Percentiles rank a stretch among this genome's conserved stretches.
phyloP scores from a whole-genome alignment of 2,797 vertebrate species.

The Chromis chromis region DNA sequence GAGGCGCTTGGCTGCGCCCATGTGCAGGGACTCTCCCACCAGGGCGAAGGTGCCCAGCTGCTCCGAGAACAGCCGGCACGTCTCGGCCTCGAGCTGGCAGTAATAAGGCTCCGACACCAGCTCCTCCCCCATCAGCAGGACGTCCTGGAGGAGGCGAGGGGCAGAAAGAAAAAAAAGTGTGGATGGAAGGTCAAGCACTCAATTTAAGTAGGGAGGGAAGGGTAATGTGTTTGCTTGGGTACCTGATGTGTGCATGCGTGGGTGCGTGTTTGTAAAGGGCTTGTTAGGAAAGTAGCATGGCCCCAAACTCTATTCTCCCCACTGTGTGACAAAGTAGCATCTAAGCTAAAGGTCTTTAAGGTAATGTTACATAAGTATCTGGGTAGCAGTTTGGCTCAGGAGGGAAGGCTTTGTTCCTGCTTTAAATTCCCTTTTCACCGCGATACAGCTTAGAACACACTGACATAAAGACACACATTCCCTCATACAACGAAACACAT shows the following conservation, averaged over 20 bases:
- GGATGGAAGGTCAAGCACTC: slow-evolving; percentile 63
- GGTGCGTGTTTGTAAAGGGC: slow-evolving; percentile 49
- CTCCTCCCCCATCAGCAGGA: slow-evolving; percentile 94
- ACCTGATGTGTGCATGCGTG: slow-evolving; percentile 45
- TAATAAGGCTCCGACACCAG: slow-evolving; percentile 93
- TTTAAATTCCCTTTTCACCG: slow-evolving; percentile 46
- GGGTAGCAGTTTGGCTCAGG: slow-evolving; percentile 36
- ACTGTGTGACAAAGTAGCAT: slow-evolving; percentile 37
- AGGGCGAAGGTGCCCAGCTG: slow-evolving; percentile 96
- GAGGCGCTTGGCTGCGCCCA: slow-evolving; percentile 95
- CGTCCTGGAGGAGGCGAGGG: slow-evolving; percentile 84
- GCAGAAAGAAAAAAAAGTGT: slow-evolving; percentile 37
- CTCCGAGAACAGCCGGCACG: slow-evolving; percentile 95
- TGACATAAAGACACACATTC: slow-evolving; percentile 50
- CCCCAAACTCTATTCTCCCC: slow-evolving; percentile 37
- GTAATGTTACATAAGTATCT: slow-evolving; percentile 37
- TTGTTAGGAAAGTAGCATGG: slow-evolving; percentile 38
- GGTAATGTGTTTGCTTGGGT: slow-evolving; percentile 55
- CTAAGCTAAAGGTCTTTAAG: slow-evolving; percentile 48
- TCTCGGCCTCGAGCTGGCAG: slow-evolving; percentile 95
- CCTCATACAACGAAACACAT: slow-evolving; percentile 54
- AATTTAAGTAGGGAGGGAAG: slow-evolving; percentile 55
- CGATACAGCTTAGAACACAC: slow-evolving; percentile 21
- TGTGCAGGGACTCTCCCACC: slow-evolving; percentile 97
- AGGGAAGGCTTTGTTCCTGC: slow-evolving; percentile 51